These are phyloP conservation scores for Drosophila prosaltans DNA, from an alignment of 1,140 invertebrate species.

Conservation along the genomic window DNA sequence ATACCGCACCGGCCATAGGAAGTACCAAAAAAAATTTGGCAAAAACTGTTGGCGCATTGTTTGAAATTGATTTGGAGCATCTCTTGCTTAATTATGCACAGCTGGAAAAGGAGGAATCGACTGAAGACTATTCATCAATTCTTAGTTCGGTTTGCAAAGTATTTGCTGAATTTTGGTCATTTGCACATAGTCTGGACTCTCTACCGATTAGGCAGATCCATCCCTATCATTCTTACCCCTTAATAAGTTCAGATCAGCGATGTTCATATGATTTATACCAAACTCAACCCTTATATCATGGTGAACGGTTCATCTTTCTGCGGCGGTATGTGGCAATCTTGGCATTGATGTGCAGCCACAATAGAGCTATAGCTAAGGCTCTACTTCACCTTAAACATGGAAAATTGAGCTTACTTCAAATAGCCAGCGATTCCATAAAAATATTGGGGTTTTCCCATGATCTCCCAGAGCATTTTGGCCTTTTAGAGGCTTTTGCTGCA, in stretches of 20 bases:
- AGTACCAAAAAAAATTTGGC: conserved; percentile 13
- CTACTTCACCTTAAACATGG: conserved; percentile 50
- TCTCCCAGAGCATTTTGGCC: conserved; percentile 60
- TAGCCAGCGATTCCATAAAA: conserved; percentile 54
- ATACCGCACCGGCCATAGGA: conserved; percentile 3
- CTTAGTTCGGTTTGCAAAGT: conserved; percentile 56
- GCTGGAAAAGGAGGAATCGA: conserved; percentile 42
- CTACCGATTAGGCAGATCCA: conserved; percentile 56
- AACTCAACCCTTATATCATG: conserved; percentile 31
- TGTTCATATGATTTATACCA: conserved; percentile 35
- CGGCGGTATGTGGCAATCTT: conserved; percentile 69
- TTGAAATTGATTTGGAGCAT: conserved; percentile 65
- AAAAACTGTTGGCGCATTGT: conserved; percentile 46
- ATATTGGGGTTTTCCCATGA: conserved; percentile 70
- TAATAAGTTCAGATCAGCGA: conserved; percentile 22
- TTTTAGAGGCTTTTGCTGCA: conserved; percentile 58
- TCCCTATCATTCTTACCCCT: conserved; percentile 51
- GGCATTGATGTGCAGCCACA: conserved; percentile 54
- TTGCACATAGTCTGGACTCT: conserved; percentile 52
- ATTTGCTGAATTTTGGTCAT: conserved; percentile 61
- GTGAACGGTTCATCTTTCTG: conserved; percentile 54
- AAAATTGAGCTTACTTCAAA: conserved; percentile 50
- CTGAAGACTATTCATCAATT: conserved; percentile 22
- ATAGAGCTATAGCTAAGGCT: conserved; percentile 30
- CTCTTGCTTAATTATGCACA: conserved; percentile 55